Conservation (phyloP, 2,888 invertebrate species). For the Drymonia ruficornis region DNA sequence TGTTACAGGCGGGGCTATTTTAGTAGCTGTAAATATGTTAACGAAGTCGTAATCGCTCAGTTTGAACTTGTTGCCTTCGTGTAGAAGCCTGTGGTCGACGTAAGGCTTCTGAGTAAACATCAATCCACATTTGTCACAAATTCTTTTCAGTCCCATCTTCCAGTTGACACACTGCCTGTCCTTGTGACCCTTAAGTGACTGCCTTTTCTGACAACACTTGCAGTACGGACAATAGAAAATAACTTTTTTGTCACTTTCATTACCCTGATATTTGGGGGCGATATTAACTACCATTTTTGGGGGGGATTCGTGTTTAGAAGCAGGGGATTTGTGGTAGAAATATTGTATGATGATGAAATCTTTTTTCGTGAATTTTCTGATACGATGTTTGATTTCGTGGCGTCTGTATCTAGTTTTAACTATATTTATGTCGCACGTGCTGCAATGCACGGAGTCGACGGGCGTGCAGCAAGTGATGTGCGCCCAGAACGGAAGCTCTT, state of each 20-base stretch:
- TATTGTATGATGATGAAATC: constrained; percentile 32
- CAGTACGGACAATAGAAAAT: constrained; percentile 31
- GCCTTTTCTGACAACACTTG: constrained; percentile 15
- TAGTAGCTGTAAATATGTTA: constrained; percentile 23
- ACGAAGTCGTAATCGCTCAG: constrained; percentile 43
- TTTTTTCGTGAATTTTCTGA: constrained; percentile 22
- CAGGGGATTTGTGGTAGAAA: constrained; percentile 2
- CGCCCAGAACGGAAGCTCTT: constrained; percentile 38
- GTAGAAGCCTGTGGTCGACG: constrained; percentile 21
- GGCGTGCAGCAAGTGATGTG: constrained; percentile 39
- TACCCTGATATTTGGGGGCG: neutral
- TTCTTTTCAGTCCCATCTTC: neutral
- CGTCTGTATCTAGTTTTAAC: neutral
- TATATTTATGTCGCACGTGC: constrained; percentile 38
- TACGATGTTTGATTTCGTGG: constrained; percentile 33
- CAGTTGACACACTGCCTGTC: constrained; percentile 15
- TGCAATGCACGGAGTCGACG: constrained; percentile 26
- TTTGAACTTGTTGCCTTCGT: constrained; percentile 22
- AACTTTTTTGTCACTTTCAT: neutral
- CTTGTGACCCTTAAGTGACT: constrained; percentile 6
- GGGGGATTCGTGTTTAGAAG: neutral
- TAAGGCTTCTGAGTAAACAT: constrained; percentile 16
- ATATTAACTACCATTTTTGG: neutral
- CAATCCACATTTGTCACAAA: constrained; percentile 53
- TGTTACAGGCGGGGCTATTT: constrained; percentile 38